Percentiles rank a stretch among this genome's conserved stretches.
These are phyloP conservation scores for Argya squamiceps DNA, from an alignment of 2,797 vertebrate species.

Conservation along the genomic window DNA sequence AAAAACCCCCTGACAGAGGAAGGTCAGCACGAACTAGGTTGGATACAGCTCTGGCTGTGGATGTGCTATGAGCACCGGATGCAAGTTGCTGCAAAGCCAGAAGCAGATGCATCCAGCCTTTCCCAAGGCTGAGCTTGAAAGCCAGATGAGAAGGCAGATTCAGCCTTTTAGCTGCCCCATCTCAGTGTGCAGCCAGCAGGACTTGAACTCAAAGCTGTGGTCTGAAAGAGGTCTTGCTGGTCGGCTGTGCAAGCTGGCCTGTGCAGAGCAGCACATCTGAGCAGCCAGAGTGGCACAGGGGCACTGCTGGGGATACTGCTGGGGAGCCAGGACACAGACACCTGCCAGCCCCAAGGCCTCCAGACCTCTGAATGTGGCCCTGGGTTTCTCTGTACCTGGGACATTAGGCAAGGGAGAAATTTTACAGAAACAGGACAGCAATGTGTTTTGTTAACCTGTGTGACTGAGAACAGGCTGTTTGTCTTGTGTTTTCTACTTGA, in stretches of 20 bases:
- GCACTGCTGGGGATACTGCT: rapidly evolving
- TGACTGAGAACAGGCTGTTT: not conserved
- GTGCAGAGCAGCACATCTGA: not conserved
- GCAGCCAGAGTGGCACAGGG: not conserved
- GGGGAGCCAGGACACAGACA: not conserved
- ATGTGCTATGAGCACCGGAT: rapidly evolving
- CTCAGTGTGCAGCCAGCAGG: not conserved
- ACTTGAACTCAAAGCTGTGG: not conserved
- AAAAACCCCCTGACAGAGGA: not conserved
- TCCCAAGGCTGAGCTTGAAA: not conserved
- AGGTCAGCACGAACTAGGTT: not conserved
- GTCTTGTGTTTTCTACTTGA: not conserved
- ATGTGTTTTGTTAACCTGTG: not conserved
- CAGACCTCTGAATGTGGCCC: not conserved
- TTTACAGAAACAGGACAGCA: not conserved
- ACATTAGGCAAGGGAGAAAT: not conserved
- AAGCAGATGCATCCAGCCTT: not conserved
- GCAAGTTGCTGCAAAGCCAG: not conserved
- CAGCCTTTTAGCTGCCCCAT: not conserved
- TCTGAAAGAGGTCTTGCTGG: not conserved
- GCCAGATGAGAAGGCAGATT: not conserved
- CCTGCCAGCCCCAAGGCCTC: not conserved
- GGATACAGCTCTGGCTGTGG: not conserved
- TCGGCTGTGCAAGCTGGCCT: rapidly evolving
- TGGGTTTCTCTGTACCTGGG: not conserved